Evolutionary conservation across 1,140 invertebrate genomes (phyloP).

Genomic region (Drosophila yakuba): DNA sequence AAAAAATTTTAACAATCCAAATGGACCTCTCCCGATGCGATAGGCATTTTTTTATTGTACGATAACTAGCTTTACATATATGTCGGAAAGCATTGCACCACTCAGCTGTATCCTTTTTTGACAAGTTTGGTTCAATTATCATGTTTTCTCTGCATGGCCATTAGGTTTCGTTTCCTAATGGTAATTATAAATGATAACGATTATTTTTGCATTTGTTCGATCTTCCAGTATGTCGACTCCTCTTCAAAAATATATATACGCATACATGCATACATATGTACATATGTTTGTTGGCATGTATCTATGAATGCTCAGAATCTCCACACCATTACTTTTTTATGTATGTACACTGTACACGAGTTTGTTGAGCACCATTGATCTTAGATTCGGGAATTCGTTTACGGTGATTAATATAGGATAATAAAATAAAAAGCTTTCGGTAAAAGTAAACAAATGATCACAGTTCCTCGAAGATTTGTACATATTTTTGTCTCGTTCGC

Average conservation of each 20-base stretch:
- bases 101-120: conserved; percentile 13
- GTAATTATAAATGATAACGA: conserved; percentile 2
- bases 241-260: too few relatives aligned
- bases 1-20: not conserved
- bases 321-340: not conserved
- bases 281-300: not conserved
- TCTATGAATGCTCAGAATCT: not conserved
- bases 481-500: conserved; percentile 31
- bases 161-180: conserved; percentile 14
- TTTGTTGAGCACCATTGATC: conserved; percentile 1
- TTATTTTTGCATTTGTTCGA: not conserved
- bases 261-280: too few relatives aligned
- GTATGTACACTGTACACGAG: not conserved
- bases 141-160: conserved; percentile 66
- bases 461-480: conserved; percentile 29
- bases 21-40: not conserved
- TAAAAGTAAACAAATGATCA: conserved; percentile 51
- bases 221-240: not conserved
- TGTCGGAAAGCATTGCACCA: not conserved
- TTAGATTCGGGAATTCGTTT: not conserved
- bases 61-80: not conserved
- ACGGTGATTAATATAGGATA: not conserved
- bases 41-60: not conserved
- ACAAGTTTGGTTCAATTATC: conserved; percentile 46
- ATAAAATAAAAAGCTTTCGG: conserved; percentile 12